These are phyloP conservation scores for Batillaria attramentaria DNA, from an alignment of 1,140 invertebrate species.

Conservation along the genomic window DNA sequence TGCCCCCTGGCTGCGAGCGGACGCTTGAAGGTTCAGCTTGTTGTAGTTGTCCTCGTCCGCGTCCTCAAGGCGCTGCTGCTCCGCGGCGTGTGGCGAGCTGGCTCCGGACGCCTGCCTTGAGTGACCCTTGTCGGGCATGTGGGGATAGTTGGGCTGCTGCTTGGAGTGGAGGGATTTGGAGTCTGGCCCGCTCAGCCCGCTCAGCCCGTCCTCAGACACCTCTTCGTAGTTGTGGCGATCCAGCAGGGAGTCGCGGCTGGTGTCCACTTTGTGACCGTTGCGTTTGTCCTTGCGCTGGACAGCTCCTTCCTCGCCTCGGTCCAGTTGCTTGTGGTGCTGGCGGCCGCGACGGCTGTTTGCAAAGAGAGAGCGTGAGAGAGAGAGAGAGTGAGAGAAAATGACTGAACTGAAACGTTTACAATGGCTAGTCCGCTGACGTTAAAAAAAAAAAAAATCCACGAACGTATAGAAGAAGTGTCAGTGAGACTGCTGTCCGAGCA, in stretches of 20 bases:
- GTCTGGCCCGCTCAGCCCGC: not conserved
- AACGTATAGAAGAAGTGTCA: too few species aligned
- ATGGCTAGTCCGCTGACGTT: too few species aligned
- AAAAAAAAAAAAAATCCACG: too few species aligned
- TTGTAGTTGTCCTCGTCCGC: slow-evolving; percentile 13
- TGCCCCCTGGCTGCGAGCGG: not conserved
- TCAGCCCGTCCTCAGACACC: slow-evolving; percentile 25
- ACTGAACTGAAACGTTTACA: too few species aligned
- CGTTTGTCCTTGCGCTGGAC: too few species aligned
- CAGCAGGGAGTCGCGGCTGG: slow-evolving; percentile 10
- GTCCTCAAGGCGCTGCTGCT: not conserved
- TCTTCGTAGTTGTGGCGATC: slow-evolving; percentile 31
- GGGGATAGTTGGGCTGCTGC: too few species aligned
- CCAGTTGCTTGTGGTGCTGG: not conserved
- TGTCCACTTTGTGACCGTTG: too few species aligned
- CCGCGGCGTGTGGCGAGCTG: too few species aligned
- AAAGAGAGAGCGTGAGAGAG: too few species aligned
- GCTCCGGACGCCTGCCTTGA: not conserved
- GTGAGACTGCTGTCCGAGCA: too few species aligned
- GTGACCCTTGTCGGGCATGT: not conserved
- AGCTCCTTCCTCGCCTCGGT: not conserved
- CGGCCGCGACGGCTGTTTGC: not conserved
- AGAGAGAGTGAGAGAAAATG: too few species aligned
- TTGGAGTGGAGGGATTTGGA: not conserved
- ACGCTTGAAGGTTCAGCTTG: slow-evolving; percentile 3